Percentiles rank a stretch among this genome's conserved stretches.
These are phyloP conservation scores for Melanerpes aurifrons DNA, from an alignment of 2,113 vertebrate species.

Conservation along the genomic window DNA sequence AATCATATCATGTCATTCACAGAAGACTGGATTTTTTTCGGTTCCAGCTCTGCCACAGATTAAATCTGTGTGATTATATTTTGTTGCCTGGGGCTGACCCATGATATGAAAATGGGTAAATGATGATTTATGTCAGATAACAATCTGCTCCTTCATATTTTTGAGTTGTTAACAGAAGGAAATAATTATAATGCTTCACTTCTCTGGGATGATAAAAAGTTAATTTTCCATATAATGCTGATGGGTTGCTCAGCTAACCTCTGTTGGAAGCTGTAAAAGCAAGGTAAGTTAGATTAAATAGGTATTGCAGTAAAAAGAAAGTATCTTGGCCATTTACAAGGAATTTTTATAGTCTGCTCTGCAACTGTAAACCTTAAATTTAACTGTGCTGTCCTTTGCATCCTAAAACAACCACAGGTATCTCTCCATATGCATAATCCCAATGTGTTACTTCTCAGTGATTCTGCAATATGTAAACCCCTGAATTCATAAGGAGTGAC, in stretches of 20 bases:
- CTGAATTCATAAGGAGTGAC: not conserved
- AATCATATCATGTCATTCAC: not conserved
- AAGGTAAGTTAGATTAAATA: conserved; percentile 14
- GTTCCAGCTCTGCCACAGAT: not conserved
- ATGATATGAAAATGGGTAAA: conserved; percentile 10
- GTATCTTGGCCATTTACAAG: not conserved
- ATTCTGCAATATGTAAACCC: not conserved
- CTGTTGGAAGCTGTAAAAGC: conserved; percentile 18
- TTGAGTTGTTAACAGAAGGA: conserved; percentile 5
- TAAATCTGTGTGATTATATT: not conserved
- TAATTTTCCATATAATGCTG: not conserved
- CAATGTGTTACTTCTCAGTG: not conserved
- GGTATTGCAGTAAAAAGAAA: conserved; percentile 17
- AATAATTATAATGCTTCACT: conserved; percentile 1
- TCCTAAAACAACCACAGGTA: not conserved
- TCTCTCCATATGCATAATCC: not conserved
- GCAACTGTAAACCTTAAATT: not conserved
- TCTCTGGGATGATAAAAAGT: not conserved
- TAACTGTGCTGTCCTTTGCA: not conserved
- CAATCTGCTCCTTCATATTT: conserved; percentile 13
- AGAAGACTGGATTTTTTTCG: not conserved
- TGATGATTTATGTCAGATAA: conserved; percentile 38
- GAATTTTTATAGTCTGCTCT: not conserved
- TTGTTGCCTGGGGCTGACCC: not conserved
- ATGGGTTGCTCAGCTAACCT: conserved; percentile 10